Evolutionary conservation across 2,113 vertebrate species (phyloP), one percentile per base, ranked within the genome.

Genomic region (Chaenogobius annularis): DNA sequence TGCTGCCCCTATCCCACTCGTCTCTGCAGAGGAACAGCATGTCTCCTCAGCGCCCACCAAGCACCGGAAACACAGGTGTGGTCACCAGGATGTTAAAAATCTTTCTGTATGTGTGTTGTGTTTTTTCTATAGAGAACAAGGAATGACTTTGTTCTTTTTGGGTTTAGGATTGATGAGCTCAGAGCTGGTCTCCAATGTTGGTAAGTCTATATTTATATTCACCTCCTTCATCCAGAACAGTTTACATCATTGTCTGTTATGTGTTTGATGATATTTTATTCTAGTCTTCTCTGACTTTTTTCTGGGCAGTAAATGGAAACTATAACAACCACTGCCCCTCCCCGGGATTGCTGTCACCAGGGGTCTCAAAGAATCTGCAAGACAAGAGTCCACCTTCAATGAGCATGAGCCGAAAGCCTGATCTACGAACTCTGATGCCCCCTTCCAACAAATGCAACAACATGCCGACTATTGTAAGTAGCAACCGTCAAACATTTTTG

Each of bases 21-120:
- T 94, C 95, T 82, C 92, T 98, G 92, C 97, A 98, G 91, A 95
- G 96, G 84, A 98, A 94, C 92, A 95, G 94, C 90, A 95, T 97
- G 96, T 98, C 96, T 79, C 97, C 97, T 71, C 90, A 87, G 46
- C 88, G 96, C 78, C 95, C 96, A 82, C 91, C 96, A 0, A 97
- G 96, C 93, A 90, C 95, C 61, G 96, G 96, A 78, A 96, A 96
- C 90, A 89, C 95, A 95, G 96, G 96, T 97, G 91, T 17, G 72
- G 6, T 40, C 14, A 20, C 0, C 8, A 6, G 8, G 40, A 23
- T 22, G 40, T 40, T 7, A 1, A 31, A 31, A 31, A 31, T 31
- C 2, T 31, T 31, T 31, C 26, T 31, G 26, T 15, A 4, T 19
- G 0, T 46, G 8, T 13, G 20, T 43, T 5, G 7, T 10, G 10